Percentiles rank a stretch among this genome's conserved stretches.
Conservation (phyloP, 2,888 invertebrate species). For the Rapana venosa region DNA sequence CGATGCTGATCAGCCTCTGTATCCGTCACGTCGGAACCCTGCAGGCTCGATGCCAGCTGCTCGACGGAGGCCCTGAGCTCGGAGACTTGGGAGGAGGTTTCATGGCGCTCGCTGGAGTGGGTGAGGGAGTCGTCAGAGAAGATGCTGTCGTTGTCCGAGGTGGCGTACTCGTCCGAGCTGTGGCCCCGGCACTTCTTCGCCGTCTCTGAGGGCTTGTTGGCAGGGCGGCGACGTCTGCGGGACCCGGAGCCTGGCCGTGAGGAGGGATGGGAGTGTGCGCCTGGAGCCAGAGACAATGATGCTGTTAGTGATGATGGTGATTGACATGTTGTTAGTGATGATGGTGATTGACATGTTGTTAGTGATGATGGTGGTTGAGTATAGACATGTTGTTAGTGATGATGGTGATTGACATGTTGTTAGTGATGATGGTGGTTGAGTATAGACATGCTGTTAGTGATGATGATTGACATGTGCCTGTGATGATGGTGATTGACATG, state of each 20-base stretch:
- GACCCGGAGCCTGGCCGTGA: slow-evolving; percentile 69
- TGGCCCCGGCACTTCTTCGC: slow-evolving; percentile 51
- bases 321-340: too few species aligned
- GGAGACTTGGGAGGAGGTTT: slow-evolving; percentile 37
- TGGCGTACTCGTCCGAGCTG: slow-evolving; percentile 69
- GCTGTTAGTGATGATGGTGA: too few species aligned
- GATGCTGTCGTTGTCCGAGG: slow-evolving; percentile 70
- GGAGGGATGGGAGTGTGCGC: slow-evolving; percentile 58
- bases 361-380: too few species aligned
- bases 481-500: too few species aligned
- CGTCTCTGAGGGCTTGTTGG: slow-evolving; percentile 51
- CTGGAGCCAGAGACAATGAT: slow-evolving; percentile 46
- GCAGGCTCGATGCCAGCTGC: slow-evolving; percentile 42
- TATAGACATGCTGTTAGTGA: too few species aligned
- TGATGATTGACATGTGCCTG: too few species aligned
- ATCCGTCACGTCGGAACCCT: not conserved
- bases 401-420: too few species aligned
- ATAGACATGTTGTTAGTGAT: too few species aligned
- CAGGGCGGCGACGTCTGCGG: slow-evolving; percentile 57
- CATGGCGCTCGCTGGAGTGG: slow-evolving; percentile 37
- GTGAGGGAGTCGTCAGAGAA: slow-evolving; percentile 68
- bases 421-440: too few species aligned
- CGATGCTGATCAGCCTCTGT: not conserved
- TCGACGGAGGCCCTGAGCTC: slow-evolving; percentile 43
- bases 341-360: too few species aligned